phyloP scores from a whole-genome alignment of 2,797 vertebrate species.

The Lagocephalus sceleratus region DNA sequence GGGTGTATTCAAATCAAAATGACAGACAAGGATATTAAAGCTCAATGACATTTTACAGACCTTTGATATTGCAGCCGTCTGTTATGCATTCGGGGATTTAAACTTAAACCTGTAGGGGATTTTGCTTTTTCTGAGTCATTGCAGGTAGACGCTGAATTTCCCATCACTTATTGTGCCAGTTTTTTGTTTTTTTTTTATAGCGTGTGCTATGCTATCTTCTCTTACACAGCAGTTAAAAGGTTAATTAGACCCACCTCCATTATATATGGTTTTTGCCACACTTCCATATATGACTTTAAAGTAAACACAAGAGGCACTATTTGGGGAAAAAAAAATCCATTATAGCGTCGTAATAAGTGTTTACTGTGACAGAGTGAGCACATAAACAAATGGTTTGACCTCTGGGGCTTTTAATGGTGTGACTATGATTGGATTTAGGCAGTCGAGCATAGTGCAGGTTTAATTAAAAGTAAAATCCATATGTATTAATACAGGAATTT shows the following conservation, averaged over 20 bases:
- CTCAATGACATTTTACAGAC: conserved; percentile 73
- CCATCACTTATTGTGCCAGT: conserved; percentile 13
- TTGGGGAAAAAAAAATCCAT: conserved; percentile 11
- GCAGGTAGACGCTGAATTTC: conserved; percentile 5
- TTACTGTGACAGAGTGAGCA: conserved; percentile 11
- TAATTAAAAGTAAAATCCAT: conserved; percentile 55
- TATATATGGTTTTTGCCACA: conserved; percentile 2
- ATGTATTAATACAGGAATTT: conserved; percentile 43
- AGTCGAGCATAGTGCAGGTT: conserved; percentile 36
- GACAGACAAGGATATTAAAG: conserved; percentile 72
- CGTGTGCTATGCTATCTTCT: neutral
- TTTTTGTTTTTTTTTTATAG: conserved; percentile 5
- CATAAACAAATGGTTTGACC: conserved; percentile 24
- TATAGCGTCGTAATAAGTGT: conserved; percentile 8
- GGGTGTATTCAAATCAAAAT: conserved; percentile 72
- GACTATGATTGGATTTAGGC: conserved; percentile 41
- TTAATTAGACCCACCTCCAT: conserved; percentile 14
- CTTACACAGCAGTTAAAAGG: conserved; percentile 11
- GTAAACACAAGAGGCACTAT: neutral
- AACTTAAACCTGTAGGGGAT: conserved; percentile 47
- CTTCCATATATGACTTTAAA: neutral
- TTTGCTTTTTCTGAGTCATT: conserved; percentile 40
- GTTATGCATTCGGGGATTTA: conserved; percentile 57
- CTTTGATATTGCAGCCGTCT: conserved; percentile 55
- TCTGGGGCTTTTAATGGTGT: conserved; percentile 27